Percentiles rank a stretch among this genome's conserved stretches.
phyloP scores from a whole-genome alignment of 2,113 vertebrate species.

The Ellobius talpinus region DNA sequence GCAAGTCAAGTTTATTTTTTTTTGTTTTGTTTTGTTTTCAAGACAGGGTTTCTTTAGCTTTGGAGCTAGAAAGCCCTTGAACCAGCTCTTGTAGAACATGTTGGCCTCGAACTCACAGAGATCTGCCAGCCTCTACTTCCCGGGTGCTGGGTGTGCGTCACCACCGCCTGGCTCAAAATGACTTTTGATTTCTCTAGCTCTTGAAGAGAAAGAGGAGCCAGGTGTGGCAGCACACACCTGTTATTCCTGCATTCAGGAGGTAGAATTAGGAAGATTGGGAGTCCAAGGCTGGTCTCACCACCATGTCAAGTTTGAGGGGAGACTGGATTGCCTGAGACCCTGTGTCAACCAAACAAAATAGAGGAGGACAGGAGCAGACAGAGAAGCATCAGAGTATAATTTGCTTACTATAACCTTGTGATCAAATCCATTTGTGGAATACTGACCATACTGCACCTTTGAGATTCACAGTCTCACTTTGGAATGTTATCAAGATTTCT shows the following conservation, averaged over 20 bases:
- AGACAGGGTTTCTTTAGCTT: too few relatives aligned
- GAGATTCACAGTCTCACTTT: not conserved
- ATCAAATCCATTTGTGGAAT: not conserved
- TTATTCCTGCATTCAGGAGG: not conserved
- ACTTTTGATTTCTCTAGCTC: not conserved
- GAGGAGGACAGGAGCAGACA: not conserved
- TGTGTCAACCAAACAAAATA: not conserved
- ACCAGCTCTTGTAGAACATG: too few relatives aligned
- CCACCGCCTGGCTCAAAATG: too few relatives aligned
- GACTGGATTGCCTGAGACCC: not conserved
- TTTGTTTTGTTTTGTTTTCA: too few relatives aligned
- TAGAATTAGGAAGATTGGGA: not conserved
- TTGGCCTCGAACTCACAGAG: too few relatives aligned
- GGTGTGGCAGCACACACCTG: not conserved
- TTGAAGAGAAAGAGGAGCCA: not conserved
- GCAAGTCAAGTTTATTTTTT: not conserved
- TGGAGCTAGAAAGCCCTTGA: too few relatives aligned
- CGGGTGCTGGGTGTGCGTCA: too few relatives aligned
- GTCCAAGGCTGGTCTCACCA: not conserved
- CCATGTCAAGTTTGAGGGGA: not conserved
- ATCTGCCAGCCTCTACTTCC: too few relatives aligned
- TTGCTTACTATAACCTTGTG: not conserved
- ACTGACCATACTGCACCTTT: not conserved
- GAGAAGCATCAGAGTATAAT: not conserved
- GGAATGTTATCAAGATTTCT: not conserved